Evolutionary conservation across 2,113 vertebrate genomes (phyloP).

Genomic region (Nansenia antarctica): DNA sequence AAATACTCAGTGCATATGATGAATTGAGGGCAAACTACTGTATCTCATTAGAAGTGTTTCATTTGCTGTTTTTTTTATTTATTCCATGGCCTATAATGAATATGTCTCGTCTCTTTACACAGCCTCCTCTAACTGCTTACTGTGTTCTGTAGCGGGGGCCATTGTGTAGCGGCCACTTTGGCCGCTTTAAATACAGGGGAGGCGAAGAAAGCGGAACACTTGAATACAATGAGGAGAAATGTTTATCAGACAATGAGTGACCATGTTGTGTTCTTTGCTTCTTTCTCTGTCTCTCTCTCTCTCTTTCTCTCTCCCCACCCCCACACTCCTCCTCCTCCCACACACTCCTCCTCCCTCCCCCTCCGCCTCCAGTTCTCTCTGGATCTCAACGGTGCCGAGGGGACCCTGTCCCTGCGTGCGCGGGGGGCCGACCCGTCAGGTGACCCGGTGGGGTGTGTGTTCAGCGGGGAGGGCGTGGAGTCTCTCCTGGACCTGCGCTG

Average conservation of each 20-base stretch:
- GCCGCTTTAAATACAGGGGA: background rate
- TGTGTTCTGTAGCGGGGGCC: too few species aligned
- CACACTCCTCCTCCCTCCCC: background rate
- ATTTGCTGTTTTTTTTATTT: conserved; percentile 57
- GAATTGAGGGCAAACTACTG: conserved; percentile 56
- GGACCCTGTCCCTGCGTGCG: conserved; percentile 82
- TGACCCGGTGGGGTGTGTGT: conserved; percentile 71
- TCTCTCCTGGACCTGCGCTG: conserved; percentile 86
- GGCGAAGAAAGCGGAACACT: background rate
- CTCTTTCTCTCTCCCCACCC: background rate
- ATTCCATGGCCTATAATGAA: conserved; percentile 60
- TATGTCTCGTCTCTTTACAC: conserved; percentile 48
- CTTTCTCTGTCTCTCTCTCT: background rate
- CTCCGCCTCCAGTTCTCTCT: conserved; percentile 83
- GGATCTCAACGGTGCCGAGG: conserved; percentile 82
- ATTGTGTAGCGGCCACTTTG: conserved; percentile 29
- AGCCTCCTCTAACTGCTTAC: conserved; percentile 2
- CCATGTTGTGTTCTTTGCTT: background rate
- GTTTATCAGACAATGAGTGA: background rate
- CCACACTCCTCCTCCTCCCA: background rate
- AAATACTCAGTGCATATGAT: conserved; percentile 69
- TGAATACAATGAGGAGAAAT: background rate
- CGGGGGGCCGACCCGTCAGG: conserved; percentile 37
- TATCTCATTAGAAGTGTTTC: conserved; percentile 72
- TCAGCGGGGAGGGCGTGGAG: conserved; percentile 78